Evolutionary conservation across 2,113 vertebrate species (phyloP).

Genomic region (Nicator chloris): DNA sequence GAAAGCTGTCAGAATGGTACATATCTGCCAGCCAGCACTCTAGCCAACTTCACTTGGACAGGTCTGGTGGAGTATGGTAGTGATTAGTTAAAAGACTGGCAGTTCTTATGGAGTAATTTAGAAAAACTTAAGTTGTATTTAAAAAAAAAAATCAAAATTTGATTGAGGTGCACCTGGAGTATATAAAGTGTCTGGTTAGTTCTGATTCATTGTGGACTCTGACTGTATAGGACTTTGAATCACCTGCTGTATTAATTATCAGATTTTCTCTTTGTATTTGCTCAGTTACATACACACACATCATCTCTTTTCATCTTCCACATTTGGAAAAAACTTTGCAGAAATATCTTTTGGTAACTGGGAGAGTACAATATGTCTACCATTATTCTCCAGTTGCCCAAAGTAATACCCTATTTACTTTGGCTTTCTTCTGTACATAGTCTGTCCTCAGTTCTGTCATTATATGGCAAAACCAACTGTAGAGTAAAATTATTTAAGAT

Average conservation of each 20-base stretch:
- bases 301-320: neutral
- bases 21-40: constrained; percentile 6
- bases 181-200: neutral
- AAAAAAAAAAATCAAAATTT: neutral
- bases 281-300: neutral
- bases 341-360: neutral
- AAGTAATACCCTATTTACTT: neutral
- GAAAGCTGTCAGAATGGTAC: constrained; percentile 42
- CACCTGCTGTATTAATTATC: neutral
- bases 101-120: constrained; percentile 19
- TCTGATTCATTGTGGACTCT: neutral
- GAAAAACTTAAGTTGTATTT: neutral
- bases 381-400: neutral
- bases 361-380: neutral
- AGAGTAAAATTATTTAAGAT: neutral
- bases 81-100: constrained; percentile 54
- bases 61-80: constrained; percentile 45
- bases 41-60: constrained; percentile 40
- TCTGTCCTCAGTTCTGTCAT: neutral
- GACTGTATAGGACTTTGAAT: neutral
- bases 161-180: neutral
- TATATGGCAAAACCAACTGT: neutral
- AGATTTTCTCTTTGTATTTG: neutral
- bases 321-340: neutral
- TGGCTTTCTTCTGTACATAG: neutral